Percentiles rank a stretch among this genome's conserved stretches.
Evolutionary conservation across 1,140 invertebrate species (phyloP).

Genomic region (Penaeus vannamei): DNA sequence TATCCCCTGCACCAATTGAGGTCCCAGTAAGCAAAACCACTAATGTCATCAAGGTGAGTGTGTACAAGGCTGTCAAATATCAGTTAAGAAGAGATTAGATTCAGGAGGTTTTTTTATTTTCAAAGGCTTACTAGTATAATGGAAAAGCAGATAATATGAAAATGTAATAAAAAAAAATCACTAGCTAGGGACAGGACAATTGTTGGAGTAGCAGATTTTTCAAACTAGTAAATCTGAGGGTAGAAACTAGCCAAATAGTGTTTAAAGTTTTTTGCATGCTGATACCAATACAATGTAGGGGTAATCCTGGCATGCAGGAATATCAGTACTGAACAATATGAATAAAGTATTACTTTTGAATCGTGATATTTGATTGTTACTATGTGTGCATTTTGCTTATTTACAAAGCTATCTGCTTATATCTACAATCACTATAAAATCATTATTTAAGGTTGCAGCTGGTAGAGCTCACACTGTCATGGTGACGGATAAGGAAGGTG

Average conservation of each 20-base stretch:
- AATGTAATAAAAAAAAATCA: background rate
- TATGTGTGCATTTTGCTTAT: no score
- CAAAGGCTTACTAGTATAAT: background rate
- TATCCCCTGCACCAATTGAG: slow-evolving; percentile 62
- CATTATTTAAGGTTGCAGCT: slow-evolving; percentile 77
- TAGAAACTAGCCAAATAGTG: background rate
- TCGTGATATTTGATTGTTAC: no score
- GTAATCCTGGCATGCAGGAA: no score
- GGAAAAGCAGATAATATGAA: background rate
- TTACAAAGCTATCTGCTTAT: background rate
- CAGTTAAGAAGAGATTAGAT: no score
- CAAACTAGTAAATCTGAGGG: background rate
- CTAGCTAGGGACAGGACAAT: background rate
- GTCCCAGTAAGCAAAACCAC: slow-evolving; percentile 2
- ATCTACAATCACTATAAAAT: background rate
- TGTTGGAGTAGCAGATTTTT: background rate
- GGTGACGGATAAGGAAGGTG: slow-evolving; percentile 80
- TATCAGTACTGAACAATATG: no score
- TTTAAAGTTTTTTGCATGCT: background rate
- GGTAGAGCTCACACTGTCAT: slow-evolving; percentile 90
- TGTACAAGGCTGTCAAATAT: background rate
- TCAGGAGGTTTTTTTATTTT: background rate
- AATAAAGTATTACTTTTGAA: no score
- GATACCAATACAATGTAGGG: background rate
- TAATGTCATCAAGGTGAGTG: slow-evolving; percentile 56